Evolutionary conservation across 2,797 vertebrate genomes (phyloP).

Genomic region (Tarsius wallacei): DNA sequence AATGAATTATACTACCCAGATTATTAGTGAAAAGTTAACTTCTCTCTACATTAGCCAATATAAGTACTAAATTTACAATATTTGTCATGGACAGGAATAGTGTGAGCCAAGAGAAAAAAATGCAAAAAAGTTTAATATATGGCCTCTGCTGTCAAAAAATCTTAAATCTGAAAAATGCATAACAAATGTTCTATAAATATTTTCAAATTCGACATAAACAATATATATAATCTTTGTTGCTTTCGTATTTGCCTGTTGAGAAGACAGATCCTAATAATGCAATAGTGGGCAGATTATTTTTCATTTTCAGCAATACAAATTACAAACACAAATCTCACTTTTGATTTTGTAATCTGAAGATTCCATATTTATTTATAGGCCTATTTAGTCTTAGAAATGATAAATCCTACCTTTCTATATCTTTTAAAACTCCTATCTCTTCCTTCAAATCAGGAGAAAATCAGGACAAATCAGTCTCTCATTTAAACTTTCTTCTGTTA

Average conservation of each 20-base stretch:
- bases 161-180: not conserved
- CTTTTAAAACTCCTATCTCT: not conserved
- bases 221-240: not conserved
- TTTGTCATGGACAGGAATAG: not conserved
- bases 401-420: not conserved
- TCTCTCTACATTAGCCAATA: not conserved
- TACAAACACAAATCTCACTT: conserved; percentile 26
- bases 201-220: conserved; percentile 34
- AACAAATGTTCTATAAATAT: not conserved
- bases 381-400: conserved; percentile 44
- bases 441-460: conserved; percentile 30
- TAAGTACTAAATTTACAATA: conserved; percentile 36
- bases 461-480: not conserved
- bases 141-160: not conserved
- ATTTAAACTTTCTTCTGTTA: conserved; percentile 16
- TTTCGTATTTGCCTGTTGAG: not conserved
- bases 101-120: not conserved
- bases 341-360: not conserved
- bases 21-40: not conserved
- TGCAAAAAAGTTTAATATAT: not conserved
- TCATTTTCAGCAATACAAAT: conserved; percentile 52
- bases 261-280: not conserved
- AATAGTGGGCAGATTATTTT: not conserved
- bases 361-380: not conserved
- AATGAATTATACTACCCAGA: not conserved